A percentile compares a stretch with the other conserved stretches of the same genome.
These are phyloP conservation scores for Petrocephalus sullivani DNA, from an alignment of 2,797 vertebrate genomes.

Conservation along the genomic window DNA sequence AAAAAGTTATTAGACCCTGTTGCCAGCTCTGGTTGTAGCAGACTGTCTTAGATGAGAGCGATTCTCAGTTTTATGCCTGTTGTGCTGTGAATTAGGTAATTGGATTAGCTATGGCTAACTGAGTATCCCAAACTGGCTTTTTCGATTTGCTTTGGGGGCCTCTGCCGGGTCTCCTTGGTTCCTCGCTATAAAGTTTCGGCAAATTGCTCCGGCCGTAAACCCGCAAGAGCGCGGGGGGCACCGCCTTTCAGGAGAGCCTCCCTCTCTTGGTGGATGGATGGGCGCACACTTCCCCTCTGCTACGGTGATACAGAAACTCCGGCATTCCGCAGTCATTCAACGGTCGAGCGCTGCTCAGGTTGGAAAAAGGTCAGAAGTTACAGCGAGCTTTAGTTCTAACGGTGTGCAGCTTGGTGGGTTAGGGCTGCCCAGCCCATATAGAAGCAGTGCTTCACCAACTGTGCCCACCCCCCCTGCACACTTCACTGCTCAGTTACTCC, in stretches of 20 bases:
- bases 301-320: background rate
- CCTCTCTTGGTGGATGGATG: background rate
- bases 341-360: background rate
- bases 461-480: background rate
- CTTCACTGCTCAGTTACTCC: background rate
- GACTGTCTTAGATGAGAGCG: background rate
- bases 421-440: background rate
- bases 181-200: constrained; percentile 22
- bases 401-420: background rate
- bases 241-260: background rate
- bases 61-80: background rate
- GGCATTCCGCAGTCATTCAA: background rate
- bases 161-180: background rate
- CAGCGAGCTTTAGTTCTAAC: background rate
- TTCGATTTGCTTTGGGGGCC: background rate
- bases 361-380: background rate
- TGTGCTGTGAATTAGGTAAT: background rate
- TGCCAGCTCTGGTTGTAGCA: background rate
- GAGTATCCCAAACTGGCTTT: background rate
- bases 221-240: background rate
- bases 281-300: background rate
- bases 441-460: background rate
- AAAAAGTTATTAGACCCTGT: background rate
- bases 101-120: background rate
- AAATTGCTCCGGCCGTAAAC: background rate